Evolutionary conservation across 2,797 vertebrate species (phyloP), one percentile per base, ranked within the genome.

Genomic region (Spinibarbus caldwelli): DNA sequence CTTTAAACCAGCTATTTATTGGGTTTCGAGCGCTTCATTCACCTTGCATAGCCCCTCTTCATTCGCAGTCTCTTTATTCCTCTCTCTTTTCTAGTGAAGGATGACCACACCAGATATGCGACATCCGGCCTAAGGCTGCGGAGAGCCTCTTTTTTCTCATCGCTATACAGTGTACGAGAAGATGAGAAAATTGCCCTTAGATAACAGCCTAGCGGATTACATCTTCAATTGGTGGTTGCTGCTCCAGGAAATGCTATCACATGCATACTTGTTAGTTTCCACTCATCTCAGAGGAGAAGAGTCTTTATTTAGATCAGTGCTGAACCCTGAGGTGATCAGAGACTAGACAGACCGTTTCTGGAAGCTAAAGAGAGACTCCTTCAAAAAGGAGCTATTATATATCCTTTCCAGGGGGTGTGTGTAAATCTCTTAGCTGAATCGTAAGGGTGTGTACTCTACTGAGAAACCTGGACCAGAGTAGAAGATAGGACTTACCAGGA

Each of bases 401-500:
- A 17, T n/a, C 29, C 8, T 57, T 73, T 5, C 21, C 14, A 19
- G 41, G 7, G 29, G 12, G 12, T 31, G 54, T 34, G 68, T 72
- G 45, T 77, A 77, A 38, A 77, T 2, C 49, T 78, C n/a, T 78
- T 78, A 41, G 34, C 23, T 78, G 49, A 49, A 64, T 54, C 21
- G 15, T 12, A 34, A 43, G 59, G 26, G 21, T 38, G 43, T 41
- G 43, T 82, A 31, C 52, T 71, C 9, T n/a, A 67, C 81, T 26
- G 47, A 64, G 70, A 52, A 19, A n/a, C 5, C 23, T 26, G 47
- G 23, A 82, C 43, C 43, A 64, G 64, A 43, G 43, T 78, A 78
- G 62, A 38, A 75, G 8, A 23, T 31, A 82, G 49, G 83, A 92
- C 97, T 97, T 95, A 99, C 98, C 95, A 99, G 95, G 94, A 99